These are phyloP conservation scores for Percopsis omiscomaycus DNA, from an alignment of 2,797 vertebrate species.

Conservation along the genomic window DNA sequence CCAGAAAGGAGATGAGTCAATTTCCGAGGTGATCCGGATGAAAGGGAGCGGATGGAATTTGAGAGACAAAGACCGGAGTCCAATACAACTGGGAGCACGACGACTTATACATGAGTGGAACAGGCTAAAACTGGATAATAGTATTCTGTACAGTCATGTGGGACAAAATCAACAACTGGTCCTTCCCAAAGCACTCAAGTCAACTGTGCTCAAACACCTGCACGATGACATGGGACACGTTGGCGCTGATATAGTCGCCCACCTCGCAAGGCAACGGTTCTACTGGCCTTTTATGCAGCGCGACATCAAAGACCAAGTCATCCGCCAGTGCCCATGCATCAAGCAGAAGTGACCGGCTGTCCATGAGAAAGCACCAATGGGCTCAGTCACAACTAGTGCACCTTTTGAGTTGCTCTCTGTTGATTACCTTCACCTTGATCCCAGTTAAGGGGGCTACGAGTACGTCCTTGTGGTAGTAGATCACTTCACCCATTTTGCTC, in stretches of 20 bases:
- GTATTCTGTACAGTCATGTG: no score
- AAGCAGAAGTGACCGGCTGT: not conserved
- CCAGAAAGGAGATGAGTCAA: not conserved
- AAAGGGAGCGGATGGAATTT: not conserved
- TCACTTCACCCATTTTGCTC: no score
- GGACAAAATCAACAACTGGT: no score
- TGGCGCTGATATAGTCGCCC: not conserved
- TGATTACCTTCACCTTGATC: conserved; percentile 3
- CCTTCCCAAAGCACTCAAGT: no score
- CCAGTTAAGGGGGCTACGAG: not conserved
- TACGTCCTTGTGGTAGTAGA: not conserved
- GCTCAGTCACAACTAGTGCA: not conserved
- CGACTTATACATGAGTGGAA: no score
- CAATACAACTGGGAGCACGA: no score
- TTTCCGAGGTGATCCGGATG: not conserved
- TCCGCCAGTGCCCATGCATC: not conserved
- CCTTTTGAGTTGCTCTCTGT: conserved; percentile 5
- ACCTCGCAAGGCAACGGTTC: no score
- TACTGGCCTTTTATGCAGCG: no score
- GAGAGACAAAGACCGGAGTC: no score
- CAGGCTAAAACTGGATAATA: no score
- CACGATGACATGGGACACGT: not conserved
- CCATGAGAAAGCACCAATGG: conserved; percentile 7
- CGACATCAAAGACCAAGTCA: no score
- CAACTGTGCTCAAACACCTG: no score